Conservation (phyloP, 2,797 vertebrate genomes). For the Erithacus rubecula region DNA sequence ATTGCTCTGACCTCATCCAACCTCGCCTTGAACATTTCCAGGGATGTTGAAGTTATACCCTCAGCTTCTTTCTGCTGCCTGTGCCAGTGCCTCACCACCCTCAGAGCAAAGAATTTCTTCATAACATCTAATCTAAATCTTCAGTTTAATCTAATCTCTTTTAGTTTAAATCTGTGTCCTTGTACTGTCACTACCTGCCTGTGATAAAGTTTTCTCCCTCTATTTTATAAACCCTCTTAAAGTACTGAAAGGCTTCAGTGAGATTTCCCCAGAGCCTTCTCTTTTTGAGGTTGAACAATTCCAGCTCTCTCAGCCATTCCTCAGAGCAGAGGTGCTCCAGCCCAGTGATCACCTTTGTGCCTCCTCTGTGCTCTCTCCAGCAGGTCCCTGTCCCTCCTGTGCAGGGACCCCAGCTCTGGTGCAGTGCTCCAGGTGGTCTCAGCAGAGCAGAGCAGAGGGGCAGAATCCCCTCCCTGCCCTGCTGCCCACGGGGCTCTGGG, state of each 20-base stretch:
- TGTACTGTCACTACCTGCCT: neutral
- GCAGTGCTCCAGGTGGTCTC: neutral
- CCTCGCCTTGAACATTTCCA: neutral
- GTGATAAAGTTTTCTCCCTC: neutral
- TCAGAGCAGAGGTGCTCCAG: accelerated
- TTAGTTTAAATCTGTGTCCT: neutral
- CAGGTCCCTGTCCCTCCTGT: neutral
- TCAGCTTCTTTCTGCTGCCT: neutral
- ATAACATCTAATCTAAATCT: neutral
- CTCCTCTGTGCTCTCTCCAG: accelerated
- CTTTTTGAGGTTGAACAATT: neutral
- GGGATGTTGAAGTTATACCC: neutral
- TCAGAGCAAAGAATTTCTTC: neutral
- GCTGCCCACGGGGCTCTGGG: neutral
- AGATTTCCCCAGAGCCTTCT: neutral
- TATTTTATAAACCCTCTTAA: neutral
- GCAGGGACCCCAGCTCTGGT: neutral
- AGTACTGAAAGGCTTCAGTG: neutral
- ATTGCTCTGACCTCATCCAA: neutral
- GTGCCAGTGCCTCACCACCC: neutral
- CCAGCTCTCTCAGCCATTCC: neutral
- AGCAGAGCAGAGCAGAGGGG: neutral
- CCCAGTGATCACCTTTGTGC: accelerated
- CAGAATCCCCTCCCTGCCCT: neutral
- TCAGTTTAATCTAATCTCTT: neutral